A percentile compares a stretch with the other conserved stretches of the same genome.
Conservation (phyloP, 2,113 vertebrate species). For the Engraulis encrasicolus region DNA sequence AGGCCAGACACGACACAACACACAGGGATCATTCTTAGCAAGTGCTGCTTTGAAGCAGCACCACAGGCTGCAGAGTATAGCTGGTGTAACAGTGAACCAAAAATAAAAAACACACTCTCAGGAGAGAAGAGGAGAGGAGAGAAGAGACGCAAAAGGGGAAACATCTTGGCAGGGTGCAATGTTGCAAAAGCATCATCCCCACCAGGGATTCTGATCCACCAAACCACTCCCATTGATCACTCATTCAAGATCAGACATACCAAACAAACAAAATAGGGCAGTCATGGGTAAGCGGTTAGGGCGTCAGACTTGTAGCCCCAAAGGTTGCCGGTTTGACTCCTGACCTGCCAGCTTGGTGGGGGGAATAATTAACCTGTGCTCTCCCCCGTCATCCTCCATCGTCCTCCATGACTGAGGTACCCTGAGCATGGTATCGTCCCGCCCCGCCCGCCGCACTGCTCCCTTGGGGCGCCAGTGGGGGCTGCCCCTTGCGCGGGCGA, state of each 20-base stretch:
- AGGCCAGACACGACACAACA: neutral
- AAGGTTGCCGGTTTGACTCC: too few relatives aligned
- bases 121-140: neutral
- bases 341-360: too few relatives aligned
- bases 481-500: too few relatives aligned
- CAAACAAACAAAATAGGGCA: neutral
- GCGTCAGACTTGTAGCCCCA: too few relatives aligned
- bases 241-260: neutral
- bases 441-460: too few relatives aligned
- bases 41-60: conserved; percentile 4
- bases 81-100: neutral
- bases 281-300: too few relatives aligned
- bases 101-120: neutral
- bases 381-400: too few relatives aligned
- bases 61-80: neutral
- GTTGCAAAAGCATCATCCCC: neutral
- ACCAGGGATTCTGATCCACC: neutral
- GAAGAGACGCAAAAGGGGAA: neutral
- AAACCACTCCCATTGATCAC: neutral
- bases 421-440: too few relatives aligned
- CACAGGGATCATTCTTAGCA: neutral
- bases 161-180: neutral
- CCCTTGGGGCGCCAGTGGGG: too few relatives aligned
- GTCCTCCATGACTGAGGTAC: too few relatives aligned
- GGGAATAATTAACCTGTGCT: too few relatives aligned